Percentiles rank a stretch among this genome's conserved stretches.
Conservation (phyloP, 2,888 invertebrate genomes). For the Anthrax anthrax region DNA sequence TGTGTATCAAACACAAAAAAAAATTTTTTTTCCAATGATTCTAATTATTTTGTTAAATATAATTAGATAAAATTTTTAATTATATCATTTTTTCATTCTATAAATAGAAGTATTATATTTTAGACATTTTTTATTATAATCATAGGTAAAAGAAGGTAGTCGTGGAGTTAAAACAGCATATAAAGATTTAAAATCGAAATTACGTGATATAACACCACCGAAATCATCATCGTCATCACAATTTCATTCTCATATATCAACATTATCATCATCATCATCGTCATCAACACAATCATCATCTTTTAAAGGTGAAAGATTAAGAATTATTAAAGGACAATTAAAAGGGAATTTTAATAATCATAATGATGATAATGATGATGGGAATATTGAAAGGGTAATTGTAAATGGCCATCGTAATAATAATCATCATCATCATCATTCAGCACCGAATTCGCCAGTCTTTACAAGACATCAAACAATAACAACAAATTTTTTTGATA, state of each 20-base stretch:
- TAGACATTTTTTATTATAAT: no score
- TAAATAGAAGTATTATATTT: no score
- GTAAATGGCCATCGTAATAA: slow-evolving; percentile 11
- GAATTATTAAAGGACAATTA: no score
- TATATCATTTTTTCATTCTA: no score
- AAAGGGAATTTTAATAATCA: background rate
- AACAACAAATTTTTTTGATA: slow-evolving; percentile 23
- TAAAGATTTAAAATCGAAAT: slow-evolving; percentile 56
- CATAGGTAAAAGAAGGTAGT: slow-evolving; percentile 55
- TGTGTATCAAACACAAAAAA: no score
- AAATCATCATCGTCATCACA: slow-evolving; percentile 8
- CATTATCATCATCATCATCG: background rate
- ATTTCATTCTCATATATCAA: slow-evolving; percentile 7
- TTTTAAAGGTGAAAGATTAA: no score
- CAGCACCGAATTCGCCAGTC: slow-evolving; percentile 53
- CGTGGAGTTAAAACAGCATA: slow-evolving; percentile 65
- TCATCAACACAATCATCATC: background rate
- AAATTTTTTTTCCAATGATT: no score
- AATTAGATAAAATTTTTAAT: no score
- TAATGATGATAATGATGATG: background rate
- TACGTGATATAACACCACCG: slow-evolving; percentile 33
- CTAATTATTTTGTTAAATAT: no score
- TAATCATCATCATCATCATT: slow-evolving; percentile 34
- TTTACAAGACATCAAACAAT: slow-evolving; percentile 31
- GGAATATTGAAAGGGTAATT: background rate